Evolutionary conservation across 64 coral and sea anemone genomes (phyloP).

Genomic region (Porites lutea): DNA sequence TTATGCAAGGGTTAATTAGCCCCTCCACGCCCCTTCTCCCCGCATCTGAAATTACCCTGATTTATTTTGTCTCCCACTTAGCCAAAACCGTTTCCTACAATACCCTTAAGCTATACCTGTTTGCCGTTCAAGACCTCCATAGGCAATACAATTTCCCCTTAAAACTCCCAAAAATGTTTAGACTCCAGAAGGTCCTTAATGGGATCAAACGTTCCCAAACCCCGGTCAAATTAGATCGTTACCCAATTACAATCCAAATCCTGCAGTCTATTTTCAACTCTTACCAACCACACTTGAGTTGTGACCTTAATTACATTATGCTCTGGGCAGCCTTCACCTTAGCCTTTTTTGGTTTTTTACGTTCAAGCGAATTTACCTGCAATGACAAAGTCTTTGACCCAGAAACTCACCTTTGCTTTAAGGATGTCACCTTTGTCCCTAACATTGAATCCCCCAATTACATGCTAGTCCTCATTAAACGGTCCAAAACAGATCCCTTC

Average conservation of each 20-base stretch:
- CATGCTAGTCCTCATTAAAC: too few species aligned
- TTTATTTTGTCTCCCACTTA: not conserved
- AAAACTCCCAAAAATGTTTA: not conserved
- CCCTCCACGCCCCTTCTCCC: not conserved
- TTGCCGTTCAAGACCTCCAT: conserved; percentile 4
- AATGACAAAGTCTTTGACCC: not conserved
- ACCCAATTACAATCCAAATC: not conserved
- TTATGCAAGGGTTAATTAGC: not conserved
- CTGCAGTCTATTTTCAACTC: not conserved
- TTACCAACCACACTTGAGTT: too few species aligned
- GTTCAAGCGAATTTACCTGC: conserved; percentile 13
- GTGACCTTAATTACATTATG: too few species aligned
- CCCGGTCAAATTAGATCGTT: not conserved
- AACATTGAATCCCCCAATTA: too few species aligned
- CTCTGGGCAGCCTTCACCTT: too few species aligned
- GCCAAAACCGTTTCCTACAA: not conserved
- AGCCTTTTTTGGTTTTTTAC: too few species aligned
- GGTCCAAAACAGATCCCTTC: too few species aligned
- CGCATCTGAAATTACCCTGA: not conserved
- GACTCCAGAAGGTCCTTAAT: not conserved
- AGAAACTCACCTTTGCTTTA: not conserved
- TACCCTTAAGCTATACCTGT: conserved; percentile 21
- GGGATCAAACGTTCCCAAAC: too few species aligned
- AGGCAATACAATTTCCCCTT: not conserved
- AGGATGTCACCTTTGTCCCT: not conserved